Conservation (phyloP, 2,888 invertebrate genomes). For the Ceriagrion tenellum region DNA sequence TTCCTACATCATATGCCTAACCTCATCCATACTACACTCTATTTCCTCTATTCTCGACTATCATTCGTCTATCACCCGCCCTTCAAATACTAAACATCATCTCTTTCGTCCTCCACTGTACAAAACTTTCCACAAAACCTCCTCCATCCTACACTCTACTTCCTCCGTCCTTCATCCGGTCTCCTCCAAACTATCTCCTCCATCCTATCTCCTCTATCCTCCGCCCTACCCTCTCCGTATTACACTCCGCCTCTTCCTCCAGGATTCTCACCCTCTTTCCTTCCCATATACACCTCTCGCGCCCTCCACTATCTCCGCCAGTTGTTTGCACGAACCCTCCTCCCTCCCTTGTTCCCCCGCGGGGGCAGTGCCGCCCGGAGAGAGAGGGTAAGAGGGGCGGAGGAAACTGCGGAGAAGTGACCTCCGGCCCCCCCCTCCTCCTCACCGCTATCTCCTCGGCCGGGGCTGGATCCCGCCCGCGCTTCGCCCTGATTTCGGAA, state of each 20-base stretch:
- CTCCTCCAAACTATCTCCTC: too few relatives aligned
- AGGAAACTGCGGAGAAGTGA: conserved; percentile 56
- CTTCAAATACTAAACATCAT: too few relatives aligned
- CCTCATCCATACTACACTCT: too few relatives aligned
- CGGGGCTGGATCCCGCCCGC: not conserved
- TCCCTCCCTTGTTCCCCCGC: conserved; percentile 49
- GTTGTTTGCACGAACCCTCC: conserved; percentile 63
- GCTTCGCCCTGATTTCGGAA: conserved; percentile 57
- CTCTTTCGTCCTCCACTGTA: too few relatives aligned
- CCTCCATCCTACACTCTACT: too few relatives aligned
- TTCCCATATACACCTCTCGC: not conserved
- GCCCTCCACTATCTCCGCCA: not conserved
- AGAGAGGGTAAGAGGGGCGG: not conserved
- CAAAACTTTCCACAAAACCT: too few relatives aligned
- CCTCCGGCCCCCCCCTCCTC: conserved; percentile 29
- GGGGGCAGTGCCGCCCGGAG: conserved; percentile 43
- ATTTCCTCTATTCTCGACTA: too few relatives aligned
- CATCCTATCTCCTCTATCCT: not conserved
- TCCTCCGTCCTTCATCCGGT: too few relatives aligned
- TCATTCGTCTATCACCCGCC: too few relatives aligned
- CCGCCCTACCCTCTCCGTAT: not conserved
- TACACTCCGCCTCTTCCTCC: not conserved
- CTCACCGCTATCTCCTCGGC: not conserved
- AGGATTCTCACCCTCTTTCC: too few relatives aligned
- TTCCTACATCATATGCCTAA: too few relatives aligned